Percentiles rank a stretch among this genome's conserved stretches.
These are phyloP conservation scores for Irena cyanogastra DNA, from an alignment of 2,113 vertebrate genomes.

Conservation along the genomic window DNA sequence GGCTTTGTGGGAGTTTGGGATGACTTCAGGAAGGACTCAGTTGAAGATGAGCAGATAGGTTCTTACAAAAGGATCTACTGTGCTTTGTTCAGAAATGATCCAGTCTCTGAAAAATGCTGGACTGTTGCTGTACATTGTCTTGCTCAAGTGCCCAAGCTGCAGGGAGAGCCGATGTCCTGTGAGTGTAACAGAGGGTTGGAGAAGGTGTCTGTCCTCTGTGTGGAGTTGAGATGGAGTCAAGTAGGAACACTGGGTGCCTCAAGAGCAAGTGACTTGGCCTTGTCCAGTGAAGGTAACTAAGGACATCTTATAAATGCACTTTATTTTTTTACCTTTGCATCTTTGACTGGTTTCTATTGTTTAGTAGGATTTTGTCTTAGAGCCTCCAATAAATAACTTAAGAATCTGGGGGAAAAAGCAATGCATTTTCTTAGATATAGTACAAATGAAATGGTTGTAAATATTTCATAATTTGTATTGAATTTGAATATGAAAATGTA, in stretches of 20 bases:
- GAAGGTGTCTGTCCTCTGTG: slow-evolving; percentile 30
- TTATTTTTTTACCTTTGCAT: slow-evolving; percentile 72
- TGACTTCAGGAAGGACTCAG: not conserved
- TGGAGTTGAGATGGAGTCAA: not conserved
- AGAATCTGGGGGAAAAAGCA: slow-evolving; percentile 57
- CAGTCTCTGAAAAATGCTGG: slow-evolving; percentile 11
- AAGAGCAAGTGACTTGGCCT: slow-evolving; percentile 47
- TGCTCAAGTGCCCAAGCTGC: slow-evolving; percentile 24
- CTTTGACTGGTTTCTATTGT: slow-evolving; percentile 60
- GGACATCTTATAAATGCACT: slow-evolving; percentile 73
- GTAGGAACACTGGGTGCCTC: slow-evolving; percentile 59
- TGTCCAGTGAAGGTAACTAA: slow-evolving; percentile 63
- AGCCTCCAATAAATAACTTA: slow-evolving; percentile 31
- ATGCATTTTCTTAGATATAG: slow-evolving; percentile 56
- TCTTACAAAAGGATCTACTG: not conserved
- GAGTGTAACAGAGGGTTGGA: slow-evolving; percentile 6
- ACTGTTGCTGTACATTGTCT: slow-evolving; percentile 19
- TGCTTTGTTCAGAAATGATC: not conserved
- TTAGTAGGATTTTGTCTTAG: slow-evolving; percentile 53
- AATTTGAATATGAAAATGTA: slow-evolving; percentile 77
- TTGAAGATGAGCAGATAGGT: not conserved
- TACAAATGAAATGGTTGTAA: slow-evolving; percentile 71
- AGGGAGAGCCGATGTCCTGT: slow-evolving; percentile 22
- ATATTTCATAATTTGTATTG: slow-evolving; percentile 76
- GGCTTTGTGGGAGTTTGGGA: not conserved